Evolutionary conservation across 2,888 invertebrate genomes (phyloP), one percentile per base, ranked within the genome.

Genomic region (Trichacis sp.): DNA sequence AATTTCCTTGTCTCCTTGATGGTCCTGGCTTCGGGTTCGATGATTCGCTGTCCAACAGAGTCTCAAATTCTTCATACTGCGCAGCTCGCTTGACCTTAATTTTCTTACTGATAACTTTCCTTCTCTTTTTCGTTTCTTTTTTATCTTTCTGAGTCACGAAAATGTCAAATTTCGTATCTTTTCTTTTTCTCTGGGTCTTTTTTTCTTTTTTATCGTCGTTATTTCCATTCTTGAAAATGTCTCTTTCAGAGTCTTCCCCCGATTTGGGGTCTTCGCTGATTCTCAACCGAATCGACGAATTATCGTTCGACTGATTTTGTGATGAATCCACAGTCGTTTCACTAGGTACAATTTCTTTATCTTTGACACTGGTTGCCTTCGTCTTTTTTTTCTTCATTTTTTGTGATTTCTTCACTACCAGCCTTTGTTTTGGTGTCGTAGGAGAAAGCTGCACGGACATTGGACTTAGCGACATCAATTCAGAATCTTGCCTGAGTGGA

Each of bases 101-200:
- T 49, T 82, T 83, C 53, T 84, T 84, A 18, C 81, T 81, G 1
- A 73, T 29, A 12, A 82, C 55, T 59, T 77, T 79, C 24, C 69
- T 73, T 1, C 68, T 52, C 51, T 72, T 78, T 38, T 64, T 73
- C 4, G 48, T 30, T 20, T 47, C 62, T n/a, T 33, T 33, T 43
- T 67, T 64, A 9, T 59, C 50, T n/a, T 52, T 33, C 4, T 47
- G 47, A 14, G 57, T 47, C 45, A 49, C 47, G 4, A 58, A n/a
- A 29, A 29, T 20, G 2, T n/a, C n/a, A n/a, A n/a, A n/a, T 77
- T 79, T 20, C 69, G 73, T 1, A 14, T 3, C 40, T n/a, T 40
- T 9, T 12, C 14, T 3, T 59, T 77, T 79, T 20, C 69, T 73
- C 1, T 67, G 51, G 49, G 71, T 78, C 33, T 64, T 73, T 4